A percentile compares a stretch with the other conserved stretches of the same genome.
phyloP scores from a whole-genome alignment of 2,888 invertebrate species.

The Lasius platythorax region DNA sequence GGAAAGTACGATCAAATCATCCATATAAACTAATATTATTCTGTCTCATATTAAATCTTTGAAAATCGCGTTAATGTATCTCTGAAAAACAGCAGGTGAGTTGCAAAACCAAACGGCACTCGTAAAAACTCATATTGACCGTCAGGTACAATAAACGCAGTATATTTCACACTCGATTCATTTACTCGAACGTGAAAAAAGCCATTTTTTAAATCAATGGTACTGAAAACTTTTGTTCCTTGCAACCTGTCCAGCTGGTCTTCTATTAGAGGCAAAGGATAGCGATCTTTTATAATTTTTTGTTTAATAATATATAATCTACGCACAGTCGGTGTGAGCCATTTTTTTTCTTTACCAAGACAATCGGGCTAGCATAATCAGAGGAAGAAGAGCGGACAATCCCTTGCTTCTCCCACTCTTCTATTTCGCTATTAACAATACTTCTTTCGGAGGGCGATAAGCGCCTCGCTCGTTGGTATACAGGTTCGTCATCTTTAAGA shows the following conservation, averaged over 20 bases:
- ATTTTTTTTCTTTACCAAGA: too few species aligned
- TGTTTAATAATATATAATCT: not conserved
- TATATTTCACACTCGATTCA: conserved; percentile 5
- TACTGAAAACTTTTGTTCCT: conserved; percentile 1
- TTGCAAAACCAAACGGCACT: not conserved
- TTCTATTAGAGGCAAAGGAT: conserved; percentile 24
- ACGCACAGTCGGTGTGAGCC: too few species aligned
- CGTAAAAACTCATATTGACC: not conserved
- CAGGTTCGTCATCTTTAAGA: not conserved
- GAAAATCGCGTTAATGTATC: conserved; percentile 1
- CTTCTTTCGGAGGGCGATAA: not conserved
- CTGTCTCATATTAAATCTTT: too few species aligned
- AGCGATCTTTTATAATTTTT: conserved; percentile 28
- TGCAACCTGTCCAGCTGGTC: conserved; percentile 23
- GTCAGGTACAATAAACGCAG: not conserved
- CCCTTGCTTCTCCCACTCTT: too few species aligned
- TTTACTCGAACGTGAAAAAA: conserved; percentile 16
- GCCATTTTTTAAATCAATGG: not conserved
- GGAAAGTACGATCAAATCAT: too few species aligned
- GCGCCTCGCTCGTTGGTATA: not conserved
- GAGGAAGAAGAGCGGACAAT: too few species aligned
- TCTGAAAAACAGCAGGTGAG: not conserved
- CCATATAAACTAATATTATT: too few species aligned
- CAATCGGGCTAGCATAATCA: too few species aligned
- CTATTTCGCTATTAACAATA: too few species aligned